These are phyloP conservation scores for Erebia epiphron DNA, from an alignment of 2,888 invertebrate genomes.

Conservation along the genomic window DNA sequence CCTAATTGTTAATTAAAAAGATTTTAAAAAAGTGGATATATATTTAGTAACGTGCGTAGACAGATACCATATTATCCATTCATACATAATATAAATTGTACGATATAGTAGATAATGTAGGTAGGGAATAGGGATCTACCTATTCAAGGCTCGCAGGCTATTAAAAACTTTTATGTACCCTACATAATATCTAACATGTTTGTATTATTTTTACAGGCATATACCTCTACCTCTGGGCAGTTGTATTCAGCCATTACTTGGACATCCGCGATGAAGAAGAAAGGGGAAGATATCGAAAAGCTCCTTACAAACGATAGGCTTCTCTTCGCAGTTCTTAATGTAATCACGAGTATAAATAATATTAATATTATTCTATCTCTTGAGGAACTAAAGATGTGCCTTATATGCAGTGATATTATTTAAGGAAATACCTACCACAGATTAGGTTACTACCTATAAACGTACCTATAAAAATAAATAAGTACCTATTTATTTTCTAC, in stretches of 20 bases:
- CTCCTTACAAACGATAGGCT: slow-evolving; percentile 84
- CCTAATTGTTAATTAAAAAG: too few species aligned
- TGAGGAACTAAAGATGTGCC: slow-evolving; percentile 21
- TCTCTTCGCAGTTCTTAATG: neutral
- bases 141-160: too few species aligned
- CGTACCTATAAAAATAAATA: too few species aligned
- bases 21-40: too few species aligned
- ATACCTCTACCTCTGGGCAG: slow-evolving; percentile 91
- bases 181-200: neutral
- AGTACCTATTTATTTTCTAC: too few species aligned
- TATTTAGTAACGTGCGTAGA: too few species aligned
- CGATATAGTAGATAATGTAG: too few species aligned
- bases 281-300: slow-evolving; percentile 88
- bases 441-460: too few species aligned
- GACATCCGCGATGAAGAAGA: slow-evolving; percentile 87
- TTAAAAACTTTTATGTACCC: too few species aligned
- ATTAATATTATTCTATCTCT: neutral
- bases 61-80: too few species aligned
- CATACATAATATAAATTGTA: too few species aligned
- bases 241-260: slow-evolving; percentile 92
- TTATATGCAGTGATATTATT: slow-evolving; percentile 16
- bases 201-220: slow-evolving; percentile 83
- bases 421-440: neutral
- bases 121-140: too few species aligned
- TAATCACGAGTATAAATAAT: neutral